These are phyloP conservation scores for Steromphala cineraria DNA, from an alignment of 2,888 invertebrate species.

Conservation along the genomic window DNA sequence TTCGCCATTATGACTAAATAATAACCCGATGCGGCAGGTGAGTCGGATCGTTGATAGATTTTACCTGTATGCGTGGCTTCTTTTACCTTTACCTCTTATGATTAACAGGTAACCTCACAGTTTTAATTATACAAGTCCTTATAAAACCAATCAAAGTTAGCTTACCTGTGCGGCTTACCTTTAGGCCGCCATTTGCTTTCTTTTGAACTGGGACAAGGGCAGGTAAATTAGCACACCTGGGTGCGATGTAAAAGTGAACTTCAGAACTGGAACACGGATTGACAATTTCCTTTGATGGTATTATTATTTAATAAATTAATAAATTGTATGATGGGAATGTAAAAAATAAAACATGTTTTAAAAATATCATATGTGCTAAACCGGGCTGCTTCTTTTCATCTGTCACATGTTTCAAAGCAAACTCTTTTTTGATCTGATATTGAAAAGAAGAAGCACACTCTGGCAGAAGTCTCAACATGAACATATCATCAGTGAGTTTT, in stretches of 20 bases:
- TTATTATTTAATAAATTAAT: neutral
- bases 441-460: no score
- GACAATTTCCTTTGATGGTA: no score
- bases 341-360: no score
- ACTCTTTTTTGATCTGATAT: no score
- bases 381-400: no score
- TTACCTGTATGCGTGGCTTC: neutral
- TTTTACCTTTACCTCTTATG: neutral
- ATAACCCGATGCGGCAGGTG: neutral
- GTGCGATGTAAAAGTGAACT: neutral
- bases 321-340: no score
- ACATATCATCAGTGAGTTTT: no score
- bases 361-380: no score
- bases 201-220: neutral
- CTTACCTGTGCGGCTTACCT: slow-evolving; percentile 3
- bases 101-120: neutral
- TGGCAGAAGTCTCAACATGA: no score
- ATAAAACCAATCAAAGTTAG: neutral
- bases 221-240: slow-evolving; percentile 13
- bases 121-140: neutral
- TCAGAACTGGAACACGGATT: neutral
- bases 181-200: slow-evolving; percentile 24
- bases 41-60: neutral
- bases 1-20: no score
- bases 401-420: no score